phyloP scores from a whole-genome alignment of 1,140 invertebrate species.

The Camponotus floridanus region DNA sequence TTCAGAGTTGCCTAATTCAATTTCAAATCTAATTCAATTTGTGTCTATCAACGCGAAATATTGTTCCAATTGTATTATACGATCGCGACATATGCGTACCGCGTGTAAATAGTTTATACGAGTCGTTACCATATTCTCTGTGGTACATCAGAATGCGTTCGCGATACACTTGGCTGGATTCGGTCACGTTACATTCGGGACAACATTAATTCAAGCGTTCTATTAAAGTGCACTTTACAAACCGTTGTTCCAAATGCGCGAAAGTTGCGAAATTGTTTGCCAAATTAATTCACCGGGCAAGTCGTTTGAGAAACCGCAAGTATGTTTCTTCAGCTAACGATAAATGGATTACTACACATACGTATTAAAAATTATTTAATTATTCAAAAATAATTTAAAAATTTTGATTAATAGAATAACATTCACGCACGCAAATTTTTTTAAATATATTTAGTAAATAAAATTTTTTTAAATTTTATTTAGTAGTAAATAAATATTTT shows the following conservation, averaged over 20 bases:
- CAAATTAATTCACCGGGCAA: neutral
- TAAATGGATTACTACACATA: neutral
- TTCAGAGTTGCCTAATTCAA: slow-evolving; percentile 20
- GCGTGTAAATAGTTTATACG: slow-evolving; percentile 44
- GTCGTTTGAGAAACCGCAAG: neutral
- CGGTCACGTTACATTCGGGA: slow-evolving; percentile 28
- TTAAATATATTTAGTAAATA: neutral
- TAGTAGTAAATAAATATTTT: too few relatives aligned
- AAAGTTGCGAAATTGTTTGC: neutral
- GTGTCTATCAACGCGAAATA: slow-evolving; percentile 46
- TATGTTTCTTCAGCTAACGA: neutral
- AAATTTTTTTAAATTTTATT: too few relatives aligned
- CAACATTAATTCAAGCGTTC: slow-evolving; percentile 47
- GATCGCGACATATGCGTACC: slow-evolving; percentile 24
- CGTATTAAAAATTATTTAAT: neutral
- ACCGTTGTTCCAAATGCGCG: slow-evolving; percentile 12
- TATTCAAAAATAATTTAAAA: neutral
- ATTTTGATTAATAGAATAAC: neutral
- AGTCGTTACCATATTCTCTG: slow-evolving; percentile 63
- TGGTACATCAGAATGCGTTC: slow-evolving; percentile 32
- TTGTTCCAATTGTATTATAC: slow-evolving; percentile 53
- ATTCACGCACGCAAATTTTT: too few relatives aligned
- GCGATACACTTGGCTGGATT: slow-evolving; percentile 29
- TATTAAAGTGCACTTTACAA: slow-evolving; percentile 30
- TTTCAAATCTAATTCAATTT: neutral